A percentile compares a stretch with the other conserved stretches of the same genome.
Conservation (phyloP, 2,113 vertebrate genomes). For the Sorex fumeus region DNA sequence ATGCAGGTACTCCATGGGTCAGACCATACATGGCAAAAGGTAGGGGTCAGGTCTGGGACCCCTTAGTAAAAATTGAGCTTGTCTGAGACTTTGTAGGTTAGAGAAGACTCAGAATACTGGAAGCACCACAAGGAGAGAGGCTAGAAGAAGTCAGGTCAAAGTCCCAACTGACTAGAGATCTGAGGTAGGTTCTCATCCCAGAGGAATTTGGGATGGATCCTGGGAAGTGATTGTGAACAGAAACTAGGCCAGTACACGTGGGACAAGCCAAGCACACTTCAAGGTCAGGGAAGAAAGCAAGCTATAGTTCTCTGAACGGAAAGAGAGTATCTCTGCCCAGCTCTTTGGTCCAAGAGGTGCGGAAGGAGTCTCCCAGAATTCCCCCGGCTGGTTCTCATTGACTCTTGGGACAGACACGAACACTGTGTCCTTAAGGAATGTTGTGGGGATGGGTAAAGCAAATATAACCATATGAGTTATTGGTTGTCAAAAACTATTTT, state of each 20-base stretch:
- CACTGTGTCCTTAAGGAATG: neutral
- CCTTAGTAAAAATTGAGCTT: slow-evolving; percentile 2
- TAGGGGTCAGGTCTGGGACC: too few relatives aligned
- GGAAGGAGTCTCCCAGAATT: neutral
- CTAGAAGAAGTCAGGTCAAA: neutral
- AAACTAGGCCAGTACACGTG: neutral
- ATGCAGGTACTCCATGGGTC: neutral
- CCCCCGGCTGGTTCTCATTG: neutral
- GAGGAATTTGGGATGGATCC: neutral
- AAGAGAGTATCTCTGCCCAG: neutral
- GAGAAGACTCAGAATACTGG: neutral
- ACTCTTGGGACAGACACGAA: neutral
- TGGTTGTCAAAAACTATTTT: neutral
- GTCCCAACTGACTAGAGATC: neutral
- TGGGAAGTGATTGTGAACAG: neutral
- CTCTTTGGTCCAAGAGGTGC: too few relatives aligned
- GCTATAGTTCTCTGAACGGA: neutral
- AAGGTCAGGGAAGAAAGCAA: neutral
- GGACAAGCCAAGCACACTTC: neutral
- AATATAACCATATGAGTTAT: neutral
- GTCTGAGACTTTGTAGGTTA: neutral
- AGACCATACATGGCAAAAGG: neutral
- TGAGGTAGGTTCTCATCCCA: neutral
- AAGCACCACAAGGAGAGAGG: neutral
- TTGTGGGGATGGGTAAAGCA: rapidly evolving